These are phyloP conservation scores for Drosophila sp. DNA, from an alignment of 1,140 invertebrate species.

Conservation along the genomic window DNA sequence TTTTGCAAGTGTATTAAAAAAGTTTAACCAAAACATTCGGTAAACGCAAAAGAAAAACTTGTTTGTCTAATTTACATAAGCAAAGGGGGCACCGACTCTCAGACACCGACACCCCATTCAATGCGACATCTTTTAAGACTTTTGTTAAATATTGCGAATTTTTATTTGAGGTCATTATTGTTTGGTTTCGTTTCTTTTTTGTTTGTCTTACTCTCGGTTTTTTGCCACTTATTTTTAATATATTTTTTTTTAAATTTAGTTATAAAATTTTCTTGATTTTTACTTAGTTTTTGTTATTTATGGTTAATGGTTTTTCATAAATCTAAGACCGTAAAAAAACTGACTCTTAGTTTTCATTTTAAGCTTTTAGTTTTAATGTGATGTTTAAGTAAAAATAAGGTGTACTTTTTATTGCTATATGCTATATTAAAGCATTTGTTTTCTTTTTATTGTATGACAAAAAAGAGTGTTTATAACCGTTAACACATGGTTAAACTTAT, in stretches of 20 bases:
- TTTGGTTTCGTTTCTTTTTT: conserved; percentile 1
- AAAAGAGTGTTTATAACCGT: no score
- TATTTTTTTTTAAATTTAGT: not conserved
- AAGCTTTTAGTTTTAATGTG: no score
- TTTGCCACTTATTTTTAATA: not conserved
- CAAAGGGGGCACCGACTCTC: not conserved
- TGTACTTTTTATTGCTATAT: no score
- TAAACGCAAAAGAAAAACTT: conserved; percentile 4
- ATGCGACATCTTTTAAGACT: conserved; percentile 12
- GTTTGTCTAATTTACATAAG: conserved; percentile 16
- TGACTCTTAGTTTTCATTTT: no score
- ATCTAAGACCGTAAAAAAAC: no score
- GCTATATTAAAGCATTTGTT: no score
- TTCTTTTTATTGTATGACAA: no score
- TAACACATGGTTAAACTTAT: no score
- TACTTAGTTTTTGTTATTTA: no score
- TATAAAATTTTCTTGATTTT: no score
- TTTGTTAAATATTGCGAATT: conserved; percentile 11
- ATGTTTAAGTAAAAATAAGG: no score
- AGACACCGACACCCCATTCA: not conserved
- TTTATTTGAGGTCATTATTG: conserved; percentile 10
- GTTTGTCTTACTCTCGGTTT: not conserved
- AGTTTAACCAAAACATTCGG: not conserved
- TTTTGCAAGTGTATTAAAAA: conserved; percentile 3
- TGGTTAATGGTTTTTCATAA: no score